These are phyloP conservation scores for Coreoperca whiteheadi DNA, from an alignment of 2,113 vertebrate genomes.

Conservation along the genomic window DNA sequence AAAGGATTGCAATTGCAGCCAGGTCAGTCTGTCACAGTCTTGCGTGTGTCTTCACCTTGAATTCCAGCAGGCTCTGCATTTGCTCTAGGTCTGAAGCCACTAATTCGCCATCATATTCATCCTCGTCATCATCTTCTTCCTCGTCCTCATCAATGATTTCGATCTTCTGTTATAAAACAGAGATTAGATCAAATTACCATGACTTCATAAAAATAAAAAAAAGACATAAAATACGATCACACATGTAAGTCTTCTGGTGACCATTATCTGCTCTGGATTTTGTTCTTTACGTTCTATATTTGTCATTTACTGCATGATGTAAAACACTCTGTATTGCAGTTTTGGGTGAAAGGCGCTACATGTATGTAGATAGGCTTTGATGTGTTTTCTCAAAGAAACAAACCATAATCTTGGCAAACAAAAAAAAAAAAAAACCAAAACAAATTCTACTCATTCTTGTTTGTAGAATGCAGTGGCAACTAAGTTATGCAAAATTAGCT, in stretches of 20 bases:
- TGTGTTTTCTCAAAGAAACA: background rate
- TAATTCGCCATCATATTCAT: conserved; percentile 88
- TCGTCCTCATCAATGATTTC: conserved; percentile 89
- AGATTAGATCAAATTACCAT: background rate
- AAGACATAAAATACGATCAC: background rate
- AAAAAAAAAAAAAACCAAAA: background rate
- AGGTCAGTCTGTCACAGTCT: background rate
- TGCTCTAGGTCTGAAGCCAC: conserved; percentile 92
- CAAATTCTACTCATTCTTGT: background rate
- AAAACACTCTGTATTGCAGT: background rate
- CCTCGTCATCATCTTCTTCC: conserved; percentile 83
- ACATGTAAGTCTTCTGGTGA: background rate
- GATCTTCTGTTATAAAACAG: conserved; percentile 88
- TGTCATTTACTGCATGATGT: background rate
- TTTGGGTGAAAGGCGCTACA: background rate
- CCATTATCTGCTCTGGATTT: background rate
- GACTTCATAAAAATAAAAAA: background rate
- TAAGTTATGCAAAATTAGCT: background rate
- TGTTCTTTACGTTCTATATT: background rate
- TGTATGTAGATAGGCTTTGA: background rate
- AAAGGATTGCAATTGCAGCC: conserved; percentile 20
- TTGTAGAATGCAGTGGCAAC: background rate
- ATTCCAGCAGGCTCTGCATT: conserved; percentile 93
- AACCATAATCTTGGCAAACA: background rate
- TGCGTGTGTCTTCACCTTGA: conserved; percentile 86